Conservation (phyloP, 2,113 vertebrate genomes). For the Barnardius zonarius region DNA sequence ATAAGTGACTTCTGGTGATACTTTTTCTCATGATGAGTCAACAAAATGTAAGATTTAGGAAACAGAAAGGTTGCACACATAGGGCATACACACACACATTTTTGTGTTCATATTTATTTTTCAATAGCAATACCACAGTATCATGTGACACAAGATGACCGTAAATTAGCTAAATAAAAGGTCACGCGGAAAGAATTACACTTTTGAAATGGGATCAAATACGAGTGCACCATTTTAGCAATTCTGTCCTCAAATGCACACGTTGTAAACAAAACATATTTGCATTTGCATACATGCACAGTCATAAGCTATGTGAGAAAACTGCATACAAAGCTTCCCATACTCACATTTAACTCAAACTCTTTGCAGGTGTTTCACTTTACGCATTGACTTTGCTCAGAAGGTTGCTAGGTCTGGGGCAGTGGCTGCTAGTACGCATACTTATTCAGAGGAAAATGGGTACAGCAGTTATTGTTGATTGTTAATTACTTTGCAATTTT, state of each 20-base stretch:
- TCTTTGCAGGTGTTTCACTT: neutral
- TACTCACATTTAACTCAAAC: neutral
- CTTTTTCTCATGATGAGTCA: neutral
- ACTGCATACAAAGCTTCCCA: neutral
- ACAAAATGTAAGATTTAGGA: rapidly evolving
- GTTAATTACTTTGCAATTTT: neutral
- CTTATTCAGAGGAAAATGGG: neutral
- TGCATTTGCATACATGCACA: rapidly evolving
- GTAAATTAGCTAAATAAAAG: neutral
- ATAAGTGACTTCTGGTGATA: rapidly evolving
- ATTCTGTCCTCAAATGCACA: neutral
- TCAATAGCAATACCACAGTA: neutral
- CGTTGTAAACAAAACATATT: neutral
- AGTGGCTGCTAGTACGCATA: neutral
- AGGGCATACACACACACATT: rapidly evolving
- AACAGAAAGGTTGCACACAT: neutral
- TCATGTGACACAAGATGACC: rapidly evolving
- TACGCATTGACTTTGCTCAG: neutral
- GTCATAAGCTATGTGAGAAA: neutral
- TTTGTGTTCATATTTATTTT: rapidly evolving
- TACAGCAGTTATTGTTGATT: neutral
- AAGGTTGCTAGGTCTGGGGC: neutral
- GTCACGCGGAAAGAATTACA: neutral
- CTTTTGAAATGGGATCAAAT: neutral
- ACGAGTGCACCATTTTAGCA: neutral